phyloP scores from a whole-genome alignment of 30 jellyfish, hydroid and myxozoan genomes.

The Aurelia aurita region DNA sequence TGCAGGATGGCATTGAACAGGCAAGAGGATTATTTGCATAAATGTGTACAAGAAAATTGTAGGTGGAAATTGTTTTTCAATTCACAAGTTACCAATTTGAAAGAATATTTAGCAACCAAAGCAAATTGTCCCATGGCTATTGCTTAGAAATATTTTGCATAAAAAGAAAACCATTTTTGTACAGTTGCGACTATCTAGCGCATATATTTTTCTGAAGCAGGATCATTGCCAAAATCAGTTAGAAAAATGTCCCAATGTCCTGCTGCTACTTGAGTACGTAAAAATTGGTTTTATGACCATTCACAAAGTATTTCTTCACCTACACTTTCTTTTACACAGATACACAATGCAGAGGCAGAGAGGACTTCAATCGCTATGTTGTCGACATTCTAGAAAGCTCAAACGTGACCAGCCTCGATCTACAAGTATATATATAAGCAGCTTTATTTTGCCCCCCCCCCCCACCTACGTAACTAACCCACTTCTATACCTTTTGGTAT shows the following conservation, averaged over 20 bases:
- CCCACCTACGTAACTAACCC: too few species aligned
- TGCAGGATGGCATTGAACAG: constrained; percentile 4
- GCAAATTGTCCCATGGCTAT: too few species aligned
- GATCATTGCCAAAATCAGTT: too few species aligned
- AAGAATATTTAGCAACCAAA: too few species aligned
- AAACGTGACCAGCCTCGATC: neutral
- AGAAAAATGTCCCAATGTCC: neutral
- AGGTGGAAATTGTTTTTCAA: neutral
- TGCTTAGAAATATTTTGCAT: too few species aligned
- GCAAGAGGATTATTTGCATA: constrained; percentile 26
- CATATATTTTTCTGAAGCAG: too few species aligned
- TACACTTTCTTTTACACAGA: constrained; percentile 35
- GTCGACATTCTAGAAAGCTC: constrained; percentile 41
- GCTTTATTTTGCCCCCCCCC: too few species aligned
- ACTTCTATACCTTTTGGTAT: too few species aligned
- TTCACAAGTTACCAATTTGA: neutral
- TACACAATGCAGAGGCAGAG: constrained; percentile 64
- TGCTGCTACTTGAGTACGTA: neutral
- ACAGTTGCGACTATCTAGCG: too few species aligned
- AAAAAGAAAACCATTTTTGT: too few species aligned
- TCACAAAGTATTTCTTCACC: neutral
- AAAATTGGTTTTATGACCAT: too few species aligned
- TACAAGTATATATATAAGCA: too few species aligned
- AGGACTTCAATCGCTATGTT: neutral
- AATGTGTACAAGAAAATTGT: constrained; percentile 34